phyloP scores from a whole-genome alignment of 2,113 vertebrate species.

The Willisornis vidua region DNA sequence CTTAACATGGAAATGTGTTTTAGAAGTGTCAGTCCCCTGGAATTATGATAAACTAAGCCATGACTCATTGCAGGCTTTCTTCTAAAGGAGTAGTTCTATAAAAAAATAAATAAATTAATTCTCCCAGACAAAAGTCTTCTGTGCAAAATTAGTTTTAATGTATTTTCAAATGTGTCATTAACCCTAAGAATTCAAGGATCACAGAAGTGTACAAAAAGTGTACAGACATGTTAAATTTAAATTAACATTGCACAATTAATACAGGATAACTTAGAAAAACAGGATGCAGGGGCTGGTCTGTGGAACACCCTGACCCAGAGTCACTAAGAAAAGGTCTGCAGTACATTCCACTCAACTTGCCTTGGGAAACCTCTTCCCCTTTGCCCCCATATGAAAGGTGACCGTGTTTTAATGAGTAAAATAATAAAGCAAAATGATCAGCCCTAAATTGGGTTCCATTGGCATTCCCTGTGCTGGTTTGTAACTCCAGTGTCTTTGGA shows the following conservation, averaged over 20 bases:
- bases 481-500: neutral
- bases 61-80: neutral
- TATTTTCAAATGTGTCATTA: neutral
- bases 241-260: neutral
- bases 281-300: neutral
- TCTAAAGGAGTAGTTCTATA: neutral
- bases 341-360: neutral
- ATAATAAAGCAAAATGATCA: neutral
- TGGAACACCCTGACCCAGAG: neutral
- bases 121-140: neutral
- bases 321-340: neutral
- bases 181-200: constrained; percentile 4
- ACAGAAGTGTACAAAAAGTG: neutral
- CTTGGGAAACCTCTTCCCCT: neutral
- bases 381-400: neutral
- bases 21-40: neutral
- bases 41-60: neutral
- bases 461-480: neutral
- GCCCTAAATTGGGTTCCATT: neutral
- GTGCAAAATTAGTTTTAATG: constrained; percentile 14
- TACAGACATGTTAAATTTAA: constrained; percentile 6
- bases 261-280: neutral
- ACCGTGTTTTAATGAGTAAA: neutral
- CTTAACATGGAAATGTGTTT: neutral
- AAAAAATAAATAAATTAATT: neutral